phyloP scores from a whole-genome alignment of 2,888 invertebrate genomes.

The Campoplex capitator region DNA sequence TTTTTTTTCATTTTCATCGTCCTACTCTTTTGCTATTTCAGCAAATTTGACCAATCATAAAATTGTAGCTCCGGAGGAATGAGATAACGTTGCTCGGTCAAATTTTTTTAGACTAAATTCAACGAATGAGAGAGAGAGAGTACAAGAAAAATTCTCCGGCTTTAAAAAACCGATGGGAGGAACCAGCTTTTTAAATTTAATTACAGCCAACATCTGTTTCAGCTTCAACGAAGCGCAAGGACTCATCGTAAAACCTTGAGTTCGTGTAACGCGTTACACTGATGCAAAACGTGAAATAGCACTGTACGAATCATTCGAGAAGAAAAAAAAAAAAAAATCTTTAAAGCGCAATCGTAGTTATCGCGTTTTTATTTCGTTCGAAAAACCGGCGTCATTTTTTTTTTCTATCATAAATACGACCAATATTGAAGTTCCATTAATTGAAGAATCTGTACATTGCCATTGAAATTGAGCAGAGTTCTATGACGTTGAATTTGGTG shows the following conservation, averaged over 20 bases:
- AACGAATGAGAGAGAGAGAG: background rate
- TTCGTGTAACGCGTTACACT: background rate
- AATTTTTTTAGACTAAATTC: background rate
- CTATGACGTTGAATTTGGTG: no score
- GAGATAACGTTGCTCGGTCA: background rate
- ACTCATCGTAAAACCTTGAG: background rate
- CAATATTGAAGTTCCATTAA: background rate
- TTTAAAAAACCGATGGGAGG: background rate
- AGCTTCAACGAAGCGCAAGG: background rate
- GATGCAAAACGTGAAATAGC: background rate
- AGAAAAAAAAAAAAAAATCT: no score
- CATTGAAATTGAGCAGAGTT: no score
- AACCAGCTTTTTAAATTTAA: background rate
- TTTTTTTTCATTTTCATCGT: background rate
- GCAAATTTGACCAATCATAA: background rate
- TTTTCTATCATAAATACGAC: background rate
- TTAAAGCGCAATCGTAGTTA: background rate
- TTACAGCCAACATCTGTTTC: slow-evolving; percentile 17
- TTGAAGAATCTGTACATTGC: background rate
- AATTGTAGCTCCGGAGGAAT: background rate
- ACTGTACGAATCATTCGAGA: background rate
- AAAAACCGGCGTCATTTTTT: background rate
- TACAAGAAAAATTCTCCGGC: background rate
- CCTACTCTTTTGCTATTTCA: background rate
- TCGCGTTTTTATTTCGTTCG: background rate